Base-by-base conservation (phyloP, 92 coral and sea anemone genomes). In the Blastomussa wellsi region DNA sequence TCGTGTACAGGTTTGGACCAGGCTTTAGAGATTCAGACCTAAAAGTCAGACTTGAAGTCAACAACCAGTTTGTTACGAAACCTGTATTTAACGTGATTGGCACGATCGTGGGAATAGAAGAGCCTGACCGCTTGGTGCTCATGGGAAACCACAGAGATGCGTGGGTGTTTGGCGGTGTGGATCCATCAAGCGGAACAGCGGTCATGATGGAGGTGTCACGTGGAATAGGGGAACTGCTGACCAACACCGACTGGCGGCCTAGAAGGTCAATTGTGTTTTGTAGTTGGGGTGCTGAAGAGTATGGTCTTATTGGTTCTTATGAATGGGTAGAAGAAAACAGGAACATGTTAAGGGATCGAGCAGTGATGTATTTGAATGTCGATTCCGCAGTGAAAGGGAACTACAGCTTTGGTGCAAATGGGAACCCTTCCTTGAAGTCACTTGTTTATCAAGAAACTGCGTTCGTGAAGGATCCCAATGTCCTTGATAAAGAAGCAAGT, bases 231-330 rank as follows among this genome's bases (percentile, higher is more conserved):
- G 71, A 90, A 42, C 68, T 92, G 83, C 75, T 92, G 74, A 84
- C n/a, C 24, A 68, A 89, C 55, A 91, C 90, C 3, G 80, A 66
- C 0, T 95, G 98, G 98, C 89, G 96, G 20, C 98, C 98, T 1
- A 80, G 98, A n/a, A 87, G 98, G 32, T 87, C 96, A 24, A 89
- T 95, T 26, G 88, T 91, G 79, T 88, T 95, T 68, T 95, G 98
- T 82, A 95, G 98, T 53, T 95, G 98, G 98, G 98, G 92, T 1
- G 98, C 90, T 4, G 98, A 95, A 39, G 98, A 95, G 82, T 81
- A 79, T 67, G 97, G 92, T 26, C 77, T 93, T 79, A 67, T 95
- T 41, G 98, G 98, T 28, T 95, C 98, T 0, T 78, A 75, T 32
- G 98, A 95, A 74, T 95, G 98, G 98, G 92, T 89, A 36, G 97